Evolutionary conservation across 1,140 invertebrate species (phyloP).

Genomic region (Bombus waltoni): DNA sequence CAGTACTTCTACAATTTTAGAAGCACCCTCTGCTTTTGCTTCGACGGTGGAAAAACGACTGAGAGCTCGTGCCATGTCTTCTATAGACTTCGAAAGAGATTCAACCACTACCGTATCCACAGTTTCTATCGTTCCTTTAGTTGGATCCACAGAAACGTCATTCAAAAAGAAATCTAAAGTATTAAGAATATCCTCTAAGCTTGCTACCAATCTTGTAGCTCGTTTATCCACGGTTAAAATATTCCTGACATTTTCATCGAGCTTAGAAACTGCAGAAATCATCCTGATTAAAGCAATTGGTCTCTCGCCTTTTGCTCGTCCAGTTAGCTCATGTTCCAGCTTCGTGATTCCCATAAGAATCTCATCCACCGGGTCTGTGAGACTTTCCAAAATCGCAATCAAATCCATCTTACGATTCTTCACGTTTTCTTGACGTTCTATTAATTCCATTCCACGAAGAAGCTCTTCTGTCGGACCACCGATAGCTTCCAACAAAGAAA

Average conservation of each 20-base stretch:
- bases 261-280: conserved; percentile 62
- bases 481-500: conserved; percentile 76
- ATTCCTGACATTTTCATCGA: conserved; percentile 54
- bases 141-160: conserved; percentile 67
- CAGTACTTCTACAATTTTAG: conserved; percentile 54
- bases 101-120: conserved; percentile 78
- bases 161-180: conserved; percentile 64
- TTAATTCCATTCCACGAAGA: conserved; percentile 75
- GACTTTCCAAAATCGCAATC: conserved; percentile 75
- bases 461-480: conserved; percentile 79
- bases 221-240: conserved; percentile 26
- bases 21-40: neutral
- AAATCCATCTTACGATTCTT: conserved; percentile 66
- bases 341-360: conserved; percentile 75
- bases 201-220: conserved; percentile 29
- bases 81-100: conserved; percentile 73
- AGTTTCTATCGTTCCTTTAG: conserved; percentile 71
- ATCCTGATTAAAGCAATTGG: conserved; percentile 76
- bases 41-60: neutral
- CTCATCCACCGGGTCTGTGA: conserved; percentile 79
- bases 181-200: conserved; percentile 60
- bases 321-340: conserved; percentile 74
- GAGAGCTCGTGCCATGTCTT: conserved; percentile 67
- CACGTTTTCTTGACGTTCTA: conserved; percentile 64
- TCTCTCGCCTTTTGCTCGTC: conserved; percentile 61